Evolutionary conservation across 2,888 invertebrate genomes (phyloP).

Genomic region (Andrena bucephala): DNA sequence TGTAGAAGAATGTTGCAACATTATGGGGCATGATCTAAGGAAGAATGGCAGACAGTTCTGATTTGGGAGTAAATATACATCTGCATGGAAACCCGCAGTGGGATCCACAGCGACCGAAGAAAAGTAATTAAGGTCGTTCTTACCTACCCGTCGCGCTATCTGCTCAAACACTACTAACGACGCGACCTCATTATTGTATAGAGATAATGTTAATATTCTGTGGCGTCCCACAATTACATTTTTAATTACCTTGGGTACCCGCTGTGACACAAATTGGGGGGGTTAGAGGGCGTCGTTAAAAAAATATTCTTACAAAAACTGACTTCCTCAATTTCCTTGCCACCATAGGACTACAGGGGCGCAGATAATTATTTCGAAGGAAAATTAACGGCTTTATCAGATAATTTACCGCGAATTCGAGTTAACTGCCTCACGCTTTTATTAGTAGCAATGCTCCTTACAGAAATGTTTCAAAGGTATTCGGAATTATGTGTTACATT

Average conservation of each 20-base stretch:
- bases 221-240: constrained; percentile 32
- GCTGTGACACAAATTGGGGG: not conserved
- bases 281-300: constrained; percentile 2
- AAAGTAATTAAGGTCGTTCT: constrained; percentile 61
- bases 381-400: constrained; percentile 1
- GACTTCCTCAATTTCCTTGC: constrained; percentile 1
- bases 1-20: not conserved
- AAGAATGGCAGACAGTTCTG: constrained; percentile 26
- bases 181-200: constrained; percentile 31
- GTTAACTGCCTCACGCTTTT: not conserved
- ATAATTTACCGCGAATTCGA: constrained; percentile 7
- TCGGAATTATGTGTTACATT: not conserved
- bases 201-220: constrained; percentile 47
- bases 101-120: constrained; percentile 4
- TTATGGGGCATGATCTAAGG: not conserved
- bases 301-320: constrained; percentile 8
- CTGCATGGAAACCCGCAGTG: constrained; percentile 5
- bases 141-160: constrained; percentile 1
- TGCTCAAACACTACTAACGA: constrained; percentile 33
- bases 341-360: not conserved
- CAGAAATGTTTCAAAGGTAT: not conserved
- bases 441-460: not conserved
- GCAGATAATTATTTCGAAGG: not conserved
- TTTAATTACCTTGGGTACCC: constrained; percentile 32
- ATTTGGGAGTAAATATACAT: constrained; percentile 23